Conservation (phyloP, 92 coral and sea anemone genomes). For the Ricordea florida region DNA sequence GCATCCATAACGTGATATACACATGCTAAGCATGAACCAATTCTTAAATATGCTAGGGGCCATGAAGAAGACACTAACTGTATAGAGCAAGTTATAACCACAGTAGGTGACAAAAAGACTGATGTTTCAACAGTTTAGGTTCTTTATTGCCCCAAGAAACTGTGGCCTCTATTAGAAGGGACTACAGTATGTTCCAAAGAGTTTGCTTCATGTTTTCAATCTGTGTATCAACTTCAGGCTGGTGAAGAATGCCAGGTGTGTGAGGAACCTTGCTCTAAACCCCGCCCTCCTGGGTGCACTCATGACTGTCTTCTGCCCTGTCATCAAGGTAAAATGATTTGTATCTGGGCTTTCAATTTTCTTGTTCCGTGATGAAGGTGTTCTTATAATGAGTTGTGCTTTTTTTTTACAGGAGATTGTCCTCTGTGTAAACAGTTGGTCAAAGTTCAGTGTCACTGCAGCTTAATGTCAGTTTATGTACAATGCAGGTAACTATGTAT, state of each 20-base stretch:
- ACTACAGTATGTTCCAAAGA: no score
- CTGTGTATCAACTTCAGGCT: constrained; percentile 49
- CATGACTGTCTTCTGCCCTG: constrained; percentile 82
- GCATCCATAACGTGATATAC: no score
- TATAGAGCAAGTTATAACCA: no score
- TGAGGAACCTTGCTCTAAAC: constrained; percentile 86
- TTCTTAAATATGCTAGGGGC: no score
- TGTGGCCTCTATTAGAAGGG: no score
- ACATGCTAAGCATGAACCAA: no score
- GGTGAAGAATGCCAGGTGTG: constrained; percentile 88
- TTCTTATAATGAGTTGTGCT: background rate
- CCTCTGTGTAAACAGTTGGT: constrained; percentile 85
- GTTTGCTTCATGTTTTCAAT: no score
- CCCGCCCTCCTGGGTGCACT: constrained; percentile 80
- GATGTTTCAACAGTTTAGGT: no score
- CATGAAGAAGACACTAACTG: no score
- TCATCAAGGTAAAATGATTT: constrained; percentile 72
- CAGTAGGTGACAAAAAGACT: no score
- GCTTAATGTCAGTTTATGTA: constrained; percentile 80
- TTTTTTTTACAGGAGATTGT: constrained; percentile 59
- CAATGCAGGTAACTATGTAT: constrained; percentile 76
- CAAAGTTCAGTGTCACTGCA: constrained; percentile 81
- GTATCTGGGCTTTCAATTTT: background rate
- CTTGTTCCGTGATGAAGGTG: background rate
- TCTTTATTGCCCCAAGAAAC: no score